Base-by-base conservation (phyloP, 1,140 invertebrate genomes). In the Marisa cornuarietis region DNA sequence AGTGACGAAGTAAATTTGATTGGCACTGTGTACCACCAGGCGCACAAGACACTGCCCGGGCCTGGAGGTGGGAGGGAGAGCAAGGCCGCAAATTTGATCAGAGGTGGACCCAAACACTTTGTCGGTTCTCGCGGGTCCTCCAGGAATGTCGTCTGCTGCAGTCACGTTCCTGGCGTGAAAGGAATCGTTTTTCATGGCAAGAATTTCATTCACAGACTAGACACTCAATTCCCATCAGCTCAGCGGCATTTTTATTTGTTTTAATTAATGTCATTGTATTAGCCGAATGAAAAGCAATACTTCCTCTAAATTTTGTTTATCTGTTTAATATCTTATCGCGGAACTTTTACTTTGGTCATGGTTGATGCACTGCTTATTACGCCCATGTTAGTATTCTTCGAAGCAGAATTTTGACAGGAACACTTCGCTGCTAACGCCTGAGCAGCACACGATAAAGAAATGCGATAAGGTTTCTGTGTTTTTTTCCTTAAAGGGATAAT, bases 121-220 rank as follows among this genome's bases (percentile, higher is more conserved):
- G 31, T 42, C 51, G 24, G 61, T 26, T 58, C 65, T 68, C 54
- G 11, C 65, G 65, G 65, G 22, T 68, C 65, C 11, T 22, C 11
- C 22, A 16, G 65, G 26, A 31, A 68, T 31, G 65, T 68, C n/a
- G n/a, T 11, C 65, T n/a, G 65, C n/a, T 18, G n/a, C 26, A n/a
- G 65, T 68, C 65, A 31, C 65, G 26, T 68, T 68, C 65, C 65
- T 24, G 65, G 26, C 65, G 65, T 18, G 65, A n/a, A 11, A n/a
- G 26, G 22, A 68, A 68, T 31, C 13, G 65, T 68, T 68, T 68
- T 22, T 31, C 22, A 31, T 13, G 65, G 26, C 65, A 68, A n/a
- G 65, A 24, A 68, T 68, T 68, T 68, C 65, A 68, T 68, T 68
- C 65, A 68, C 65, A 68, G 65, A 68, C 65, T 68, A 20, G 62